Evolutionary conservation across 92 coral and sea anemone genomes (phyloP).

Genomic region (Parazoanthus atlanticus): DNA sequence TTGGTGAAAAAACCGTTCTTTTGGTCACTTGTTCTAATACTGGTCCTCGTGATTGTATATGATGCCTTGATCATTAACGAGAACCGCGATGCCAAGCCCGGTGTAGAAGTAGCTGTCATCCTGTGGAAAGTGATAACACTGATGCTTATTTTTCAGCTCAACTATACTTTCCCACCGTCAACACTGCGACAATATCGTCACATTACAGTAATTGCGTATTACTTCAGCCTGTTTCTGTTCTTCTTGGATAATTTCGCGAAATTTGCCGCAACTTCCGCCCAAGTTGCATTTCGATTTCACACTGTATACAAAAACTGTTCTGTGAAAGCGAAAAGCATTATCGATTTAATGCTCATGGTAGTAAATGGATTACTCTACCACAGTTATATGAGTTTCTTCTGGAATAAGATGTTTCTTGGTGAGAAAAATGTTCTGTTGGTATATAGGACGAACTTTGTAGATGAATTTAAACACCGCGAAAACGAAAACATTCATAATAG

Average conservation of each 20-base stretch:
- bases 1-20: conserved; percentile 60
- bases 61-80: conserved; percentile 49
- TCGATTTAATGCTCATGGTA: conserved; percentile 62
- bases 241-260: conserved; percentile 69
- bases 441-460: conserved; percentile 45
- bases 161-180: conserved; percentile 70
- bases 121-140: conserved; percentile 53
- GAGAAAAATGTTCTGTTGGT: conserved; percentile 54
- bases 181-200: conserved; percentile 11
- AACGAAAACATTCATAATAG: too few species aligned
- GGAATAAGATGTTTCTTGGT: conserved; percentile 76
- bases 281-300: conserved; percentile 73
- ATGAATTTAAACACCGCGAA: too few species aligned
- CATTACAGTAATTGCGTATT: conserved; percentile 47
- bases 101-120: conserved; percentile 37
- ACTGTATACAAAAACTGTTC: conserved; percentile 34
- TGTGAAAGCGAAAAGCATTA: conserved; percentile 37
- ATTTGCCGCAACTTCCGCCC: conserved; percentile 51
- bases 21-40: conserved; percentile 59
- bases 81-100: conserved; percentile 19
- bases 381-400: conserved; percentile 61
- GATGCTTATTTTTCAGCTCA: conserved; percentile 54
- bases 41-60: conserved; percentile 47
- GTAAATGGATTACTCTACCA: conserved; percentile 65
- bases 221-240: conserved; percentile 52